These are phyloP conservation scores for Hedychridium roseum DNA, from an alignment of 2,888 invertebrate species.

Conservation along the genomic window DNA sequence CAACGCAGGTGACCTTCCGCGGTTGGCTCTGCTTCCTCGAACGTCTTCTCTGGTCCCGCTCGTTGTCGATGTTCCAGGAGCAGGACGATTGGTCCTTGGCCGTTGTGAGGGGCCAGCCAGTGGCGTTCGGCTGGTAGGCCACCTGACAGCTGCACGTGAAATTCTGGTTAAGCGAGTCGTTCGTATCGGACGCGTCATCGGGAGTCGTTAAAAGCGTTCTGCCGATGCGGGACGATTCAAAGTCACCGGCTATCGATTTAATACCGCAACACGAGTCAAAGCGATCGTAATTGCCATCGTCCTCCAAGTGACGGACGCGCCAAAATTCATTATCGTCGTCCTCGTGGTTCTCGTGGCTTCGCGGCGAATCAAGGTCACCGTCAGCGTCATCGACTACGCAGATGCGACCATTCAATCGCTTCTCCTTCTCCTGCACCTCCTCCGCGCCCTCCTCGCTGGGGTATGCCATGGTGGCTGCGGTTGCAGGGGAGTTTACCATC, in stretches of 20 bases:
- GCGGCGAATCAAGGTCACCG: neutral
- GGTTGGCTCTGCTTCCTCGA: constrained; percentile 67
- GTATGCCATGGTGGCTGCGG: constrained; percentile 45
- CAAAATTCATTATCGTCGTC: neutral
- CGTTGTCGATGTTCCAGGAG: neutral
- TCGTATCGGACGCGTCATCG: no score
- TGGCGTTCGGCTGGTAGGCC: constrained; percentile 1
- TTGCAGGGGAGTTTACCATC: constrained; percentile 62
- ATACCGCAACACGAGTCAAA: neutral
- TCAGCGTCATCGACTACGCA: constrained; percentile 9
- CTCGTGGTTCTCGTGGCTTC: neutral
- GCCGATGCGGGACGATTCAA: no score
- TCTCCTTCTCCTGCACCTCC: constrained; percentile 20
- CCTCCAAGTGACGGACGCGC: neutral
- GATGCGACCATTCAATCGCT: constrained; percentile 27
- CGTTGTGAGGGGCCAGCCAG: neutral
- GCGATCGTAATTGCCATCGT: neutral
- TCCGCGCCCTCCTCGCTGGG: constrained; percentile 44
- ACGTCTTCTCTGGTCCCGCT: constrained; percentile 35
- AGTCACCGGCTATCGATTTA: neutral
- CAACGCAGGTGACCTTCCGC: constrained; percentile 60
- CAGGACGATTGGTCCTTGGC: neutral
- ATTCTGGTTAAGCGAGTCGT: constrained; percentile 22
- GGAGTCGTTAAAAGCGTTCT: no score
- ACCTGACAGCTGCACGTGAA: constrained; percentile 29